These are phyloP conservation scores for Lophius americanus DNA, from an alignment of 2,797 vertebrate species.

Conservation along the genomic window DNA sequence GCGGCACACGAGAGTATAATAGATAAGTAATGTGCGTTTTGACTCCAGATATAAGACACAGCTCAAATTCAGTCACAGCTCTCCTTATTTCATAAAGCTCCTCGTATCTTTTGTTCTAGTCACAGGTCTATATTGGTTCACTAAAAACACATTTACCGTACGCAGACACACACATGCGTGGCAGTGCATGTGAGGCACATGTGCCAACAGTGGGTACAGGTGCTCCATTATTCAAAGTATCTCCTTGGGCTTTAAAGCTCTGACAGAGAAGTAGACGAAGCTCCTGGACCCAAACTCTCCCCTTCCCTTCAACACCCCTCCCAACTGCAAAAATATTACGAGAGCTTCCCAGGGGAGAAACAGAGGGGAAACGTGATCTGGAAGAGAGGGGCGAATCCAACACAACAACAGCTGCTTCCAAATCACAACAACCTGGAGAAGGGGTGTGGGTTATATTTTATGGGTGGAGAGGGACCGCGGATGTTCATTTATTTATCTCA, in stretches of 20 bases:
- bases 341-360: slow-evolving; percentile 70
- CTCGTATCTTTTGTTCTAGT: slow-evolving; percentile 21
- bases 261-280: slow-evolving; percentile 70
- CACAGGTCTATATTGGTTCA: slow-evolving; percentile 2
- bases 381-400: slow-evolving; percentile 79
- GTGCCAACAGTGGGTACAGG: slow-evolving; percentile 60
- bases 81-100: slow-evolving; percentile 31
- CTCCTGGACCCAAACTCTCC: slow-evolving; percentile 39
- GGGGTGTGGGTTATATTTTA: slow-evolving; percentile 82
- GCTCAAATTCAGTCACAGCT: slow-evolving; percentile 30
- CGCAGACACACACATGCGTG: slow-evolving; percentile 24
- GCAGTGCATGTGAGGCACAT: slow-evolving; percentile 26
- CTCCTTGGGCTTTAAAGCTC: slow-evolving; percentile 76
- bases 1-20: slow-evolving; percentile 69
- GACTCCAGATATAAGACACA: slow-evolving; percentile 35
- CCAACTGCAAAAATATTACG: slow-evolving; percentile 77
- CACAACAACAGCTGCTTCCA: slow-evolving; percentile 86
- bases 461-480: slow-evolving; percentile 75
- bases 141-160: slow-evolving; percentile 22
- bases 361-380: slow-evolving; percentile 78
- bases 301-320: slow-evolving; percentile 48
- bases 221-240: slow-evolving; percentile 79
- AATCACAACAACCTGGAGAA: slow-evolving; percentile 83
- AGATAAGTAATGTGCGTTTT: slow-evolving; percentile 65
- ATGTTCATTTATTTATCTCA: slow-evolving; percentile 83